Conservation (phyloP, 2,797 vertebrate species). For the Spea hammondii region DNA sequence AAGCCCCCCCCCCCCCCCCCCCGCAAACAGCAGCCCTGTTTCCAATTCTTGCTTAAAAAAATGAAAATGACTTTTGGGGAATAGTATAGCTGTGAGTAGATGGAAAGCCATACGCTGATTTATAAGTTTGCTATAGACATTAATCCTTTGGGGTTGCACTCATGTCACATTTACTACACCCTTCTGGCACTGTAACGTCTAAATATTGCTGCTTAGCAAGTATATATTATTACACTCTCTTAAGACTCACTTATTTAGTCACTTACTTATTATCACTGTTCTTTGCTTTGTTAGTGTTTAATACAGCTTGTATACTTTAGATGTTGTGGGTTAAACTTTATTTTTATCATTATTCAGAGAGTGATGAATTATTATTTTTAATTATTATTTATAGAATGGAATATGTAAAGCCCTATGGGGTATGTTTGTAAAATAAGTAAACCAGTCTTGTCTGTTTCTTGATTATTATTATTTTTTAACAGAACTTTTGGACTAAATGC, state of each 20-base stretch:
- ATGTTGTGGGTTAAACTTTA: neutral
- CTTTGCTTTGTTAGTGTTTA: neutral
- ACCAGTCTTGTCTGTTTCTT: too few relatives aligned
- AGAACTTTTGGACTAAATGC: too few relatives aligned
- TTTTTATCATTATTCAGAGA: neutral
- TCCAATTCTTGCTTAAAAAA: too few relatives aligned
- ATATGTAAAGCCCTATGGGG: neutral
- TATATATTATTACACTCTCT: neutral
- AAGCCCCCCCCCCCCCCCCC: too few relatives aligned
- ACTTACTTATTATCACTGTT: neutral
- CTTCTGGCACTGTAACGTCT: neutral
- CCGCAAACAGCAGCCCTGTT: too few relatives aligned
- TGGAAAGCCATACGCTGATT: too few relatives aligned
- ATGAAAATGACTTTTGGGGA: too few relatives aligned
- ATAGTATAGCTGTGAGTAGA: too few relatives aligned
- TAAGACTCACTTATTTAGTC: neutral
- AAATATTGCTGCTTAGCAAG: neutral
- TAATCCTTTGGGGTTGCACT: too few relatives aligned
- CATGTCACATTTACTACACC: too few relatives aligned
- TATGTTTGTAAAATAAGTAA: neutral
- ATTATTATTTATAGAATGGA: neutral
- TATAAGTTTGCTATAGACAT: too few relatives aligned
- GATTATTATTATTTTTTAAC: neutral
- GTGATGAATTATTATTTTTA: neutral
- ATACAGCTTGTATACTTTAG: constrained; percentile 1